Conservation (phyloP, 2,797 vertebrate species). For the Lacerta viridis region DNA sequence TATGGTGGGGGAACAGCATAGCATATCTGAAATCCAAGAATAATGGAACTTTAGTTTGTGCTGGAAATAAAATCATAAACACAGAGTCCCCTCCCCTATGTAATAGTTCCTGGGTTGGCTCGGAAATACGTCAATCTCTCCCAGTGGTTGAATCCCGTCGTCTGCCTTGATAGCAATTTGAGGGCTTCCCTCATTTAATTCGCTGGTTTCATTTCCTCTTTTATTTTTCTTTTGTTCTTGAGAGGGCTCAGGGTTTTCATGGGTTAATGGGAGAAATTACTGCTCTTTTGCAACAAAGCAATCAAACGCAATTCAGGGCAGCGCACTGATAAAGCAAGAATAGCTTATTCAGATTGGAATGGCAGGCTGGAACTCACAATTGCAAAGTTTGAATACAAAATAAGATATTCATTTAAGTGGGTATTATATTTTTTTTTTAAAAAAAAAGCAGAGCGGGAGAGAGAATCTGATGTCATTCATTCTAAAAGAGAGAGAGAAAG, state of each 20-base stretch:
- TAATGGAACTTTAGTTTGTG: conserved; percentile 7
- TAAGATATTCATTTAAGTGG: conserved; percentile 86
- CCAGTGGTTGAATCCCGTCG: neutral
- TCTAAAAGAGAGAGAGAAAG: conserved; percentile 82
- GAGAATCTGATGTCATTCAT: conserved; percentile 88
- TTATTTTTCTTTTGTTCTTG: conserved; percentile 75
- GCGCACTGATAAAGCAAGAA: conserved; percentile 86
- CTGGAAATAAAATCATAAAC: conserved; percentile 33
- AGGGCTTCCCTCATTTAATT: conserved; percentile 53
- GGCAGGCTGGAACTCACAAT: conserved; percentile 82
- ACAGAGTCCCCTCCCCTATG: neutral
- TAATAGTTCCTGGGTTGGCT: conserved; percentile 12
- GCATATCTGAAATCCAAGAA: neutral
- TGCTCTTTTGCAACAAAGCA: conserved; percentile 85
- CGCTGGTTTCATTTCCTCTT: conserved; percentile 59
- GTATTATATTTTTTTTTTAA: neutral
- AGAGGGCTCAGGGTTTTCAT: conserved; percentile 68
- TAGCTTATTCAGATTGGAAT: conserved; percentile 89
- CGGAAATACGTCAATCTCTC: neutral
- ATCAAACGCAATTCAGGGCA: conserved; percentile 87
- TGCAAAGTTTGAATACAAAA: conserved; percentile 92
- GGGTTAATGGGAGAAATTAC: conserved; percentile 82
- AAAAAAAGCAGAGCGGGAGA: conserved; percentile 62
- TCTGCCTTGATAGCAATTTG: conserved; percentile 45
- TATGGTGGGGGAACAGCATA: neutral